A percentile compares a stretch with the other conserved stretches of the same genome.
Conservation (phyloP, 2,113 vertebrate genomes). For the Tinamus guttatus region DNA sequence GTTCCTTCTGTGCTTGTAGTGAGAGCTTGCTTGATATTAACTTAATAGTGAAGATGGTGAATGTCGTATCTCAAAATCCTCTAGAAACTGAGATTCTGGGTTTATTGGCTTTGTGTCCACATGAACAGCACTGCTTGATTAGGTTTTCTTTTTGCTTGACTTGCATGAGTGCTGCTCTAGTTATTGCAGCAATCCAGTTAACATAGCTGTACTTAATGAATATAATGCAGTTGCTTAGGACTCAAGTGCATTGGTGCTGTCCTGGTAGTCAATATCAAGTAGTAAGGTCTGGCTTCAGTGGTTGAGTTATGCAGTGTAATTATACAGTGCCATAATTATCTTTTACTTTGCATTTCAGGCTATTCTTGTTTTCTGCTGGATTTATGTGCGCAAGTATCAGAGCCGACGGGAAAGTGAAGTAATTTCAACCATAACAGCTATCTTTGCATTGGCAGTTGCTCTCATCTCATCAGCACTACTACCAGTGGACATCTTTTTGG, state of each 20-base stretch:
- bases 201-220: accelerated
- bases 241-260: accelerated
- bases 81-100: accelerated
- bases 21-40: too few relatives aligned
- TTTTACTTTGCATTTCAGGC: constrained; percentile 76
- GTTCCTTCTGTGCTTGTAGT: too few relatives aligned
- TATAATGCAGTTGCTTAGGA: accelerated
- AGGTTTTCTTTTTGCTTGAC: accelerated
- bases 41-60: not conserved
- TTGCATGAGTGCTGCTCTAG: accelerated
- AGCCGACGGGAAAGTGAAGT: constrained; percentile 96
- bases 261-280: accelerated
- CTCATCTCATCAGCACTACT: constrained; percentile 95
- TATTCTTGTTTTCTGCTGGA: constrained; percentile 94
- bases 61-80: not conserved
- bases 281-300: accelerated
- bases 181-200: accelerated
- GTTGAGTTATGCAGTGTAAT: not conserved
- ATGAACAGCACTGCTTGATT: accelerated
- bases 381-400: constrained; percentile 97
- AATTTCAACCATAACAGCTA: constrained; percentile 95
- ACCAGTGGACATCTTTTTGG: constrained; percentile 97
- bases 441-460: constrained; percentile 92
- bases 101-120: accelerated
- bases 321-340: accelerated